Evolutionary conservation across 2,888 invertebrate genomes (phyloP).

Genomic region (Synergus japonicus): DNA sequence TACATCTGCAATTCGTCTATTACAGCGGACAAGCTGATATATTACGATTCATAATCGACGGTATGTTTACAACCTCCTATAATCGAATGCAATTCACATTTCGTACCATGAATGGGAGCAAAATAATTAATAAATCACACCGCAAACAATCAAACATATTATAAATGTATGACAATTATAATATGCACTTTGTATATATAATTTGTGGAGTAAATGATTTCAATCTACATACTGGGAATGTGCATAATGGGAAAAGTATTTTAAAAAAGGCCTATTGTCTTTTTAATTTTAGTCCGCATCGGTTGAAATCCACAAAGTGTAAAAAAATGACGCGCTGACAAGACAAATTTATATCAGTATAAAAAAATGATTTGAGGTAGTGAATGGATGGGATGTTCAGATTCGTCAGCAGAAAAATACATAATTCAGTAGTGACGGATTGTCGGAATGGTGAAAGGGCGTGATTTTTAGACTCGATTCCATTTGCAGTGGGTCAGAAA

Average conservation of each 20-base stretch:
- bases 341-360: not conserved
- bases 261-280: too few relatives aligned
- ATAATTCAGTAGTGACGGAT: slow-evolving; percentile 19
- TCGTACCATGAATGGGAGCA: not conserved
- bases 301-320: not conserved
- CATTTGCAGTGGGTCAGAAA: slow-evolving; percentile 53
- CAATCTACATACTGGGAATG: not conserved
- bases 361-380: not conserved
- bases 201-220: not conserved
- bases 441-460: slow-evolving; percentile 43
- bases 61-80: slow-evolving; percentile 30
- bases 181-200: not conserved
- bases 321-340: not conserved
- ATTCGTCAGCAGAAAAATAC: slow-evolving; percentile 8
- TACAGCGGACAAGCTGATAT: slow-evolving; percentile 53
- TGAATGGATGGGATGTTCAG: not conserved
- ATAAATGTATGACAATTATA: not conserved
- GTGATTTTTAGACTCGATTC: slow-evolving; percentile 56
- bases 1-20: slow-evolving; percentile 58
- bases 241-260: not conserved
- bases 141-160: slow-evolving; percentile 9
- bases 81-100: not conserved
- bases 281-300: too few relatives aligned
- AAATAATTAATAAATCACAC: slow-evolving; percentile 34
- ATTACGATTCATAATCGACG: slow-evolving; percentile 31